Conservation (phyloP, 2,797 vertebrate genomes). For the Mareca strepera region DNA sequence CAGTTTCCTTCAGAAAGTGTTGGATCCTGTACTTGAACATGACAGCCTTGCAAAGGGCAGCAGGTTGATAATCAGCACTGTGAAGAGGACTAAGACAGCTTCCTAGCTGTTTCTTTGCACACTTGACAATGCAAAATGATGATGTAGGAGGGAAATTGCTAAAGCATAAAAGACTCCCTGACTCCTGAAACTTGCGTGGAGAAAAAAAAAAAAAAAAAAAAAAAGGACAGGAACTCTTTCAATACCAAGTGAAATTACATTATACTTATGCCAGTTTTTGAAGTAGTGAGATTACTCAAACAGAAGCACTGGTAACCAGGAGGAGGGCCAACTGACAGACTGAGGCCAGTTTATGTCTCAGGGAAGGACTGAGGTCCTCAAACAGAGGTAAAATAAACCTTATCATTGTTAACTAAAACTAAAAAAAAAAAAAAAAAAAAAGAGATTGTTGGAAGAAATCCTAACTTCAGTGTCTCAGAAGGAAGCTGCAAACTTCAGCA, state of each 20-base stretch:
- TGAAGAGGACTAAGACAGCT: neutral
- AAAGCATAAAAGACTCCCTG: neutral
- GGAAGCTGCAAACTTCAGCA: neutral
- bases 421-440: neutral
- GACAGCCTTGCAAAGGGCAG: neutral
- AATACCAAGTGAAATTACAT: neutral
- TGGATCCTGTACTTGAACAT: neutral
- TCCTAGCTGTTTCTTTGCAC: neutral
- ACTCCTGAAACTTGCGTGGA: neutral
- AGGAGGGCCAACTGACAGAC: neutral
- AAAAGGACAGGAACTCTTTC: neutral
- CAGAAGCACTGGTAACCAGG: neutral
- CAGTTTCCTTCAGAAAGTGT: neutral
- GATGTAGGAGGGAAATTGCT: neutral
- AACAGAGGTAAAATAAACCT: conserved; percentile 27
- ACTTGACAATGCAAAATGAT: conserved; percentile 21
- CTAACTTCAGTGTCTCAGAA: conserved; percentile 7
- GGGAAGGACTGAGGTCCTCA: neutral
- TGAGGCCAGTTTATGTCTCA: neutral
- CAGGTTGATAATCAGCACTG: neutral
- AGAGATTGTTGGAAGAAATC: neutral
- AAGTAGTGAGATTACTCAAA: neutral
- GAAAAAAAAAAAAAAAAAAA: neutral
- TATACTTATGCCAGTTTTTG: neutral
- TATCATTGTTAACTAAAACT: conserved; percentile 6